Evolutionary conservation across 1,140 invertebrate species (phyloP), one percentile per base, ranked within the genome.

Genomic region (Papilio polyxenes): DNA sequence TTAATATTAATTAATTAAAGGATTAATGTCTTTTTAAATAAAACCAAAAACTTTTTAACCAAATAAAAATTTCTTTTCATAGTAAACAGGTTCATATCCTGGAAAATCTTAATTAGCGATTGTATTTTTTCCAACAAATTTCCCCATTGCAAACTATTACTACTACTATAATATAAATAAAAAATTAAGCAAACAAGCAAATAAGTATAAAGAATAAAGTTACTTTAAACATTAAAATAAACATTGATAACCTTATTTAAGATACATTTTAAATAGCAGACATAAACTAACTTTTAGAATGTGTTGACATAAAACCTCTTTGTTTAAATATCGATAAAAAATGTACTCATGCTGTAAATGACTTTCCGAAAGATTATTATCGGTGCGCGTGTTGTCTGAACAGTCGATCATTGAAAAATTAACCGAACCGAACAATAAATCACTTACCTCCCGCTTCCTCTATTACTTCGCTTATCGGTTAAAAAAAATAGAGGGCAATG

Each of bases 401-500:
- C 84, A 88, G 85, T 83, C 84, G 79, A 88, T 88, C 86, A 91
- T 91, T 92, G 89, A 91, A 90, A 89, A 89, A 89, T 87, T 87
- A 87, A 91, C 84, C 89, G 85, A 87, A 85, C 82, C 74, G 53
- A 86, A 85, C 84, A 81, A 90, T 92, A 90, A 91, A 91, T 91
- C 87, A 90, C 84, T 85, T 85, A 80, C 81, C 75, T 77, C 48
- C 49, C 86, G 87, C 89, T 91, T 90, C 90, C 90, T 89, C 86
- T 87, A 86, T 89, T 92, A 90, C 88, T 90, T 88, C 77, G 82
- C 85, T 90, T 92, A 92, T 92, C 90, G 87, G 65, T 53, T 83
- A 85, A 90, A 87, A 84, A 89, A 88, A 87, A 85, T 86, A 83
- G 83, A 86, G 88, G 90, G 85, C 87, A 90, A 84, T 85, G 85